These are phyloP conservation scores for Bettongia penicillata DNA, from an alignment of 2,113 vertebrate species.

Conservation along the genomic window DNA sequence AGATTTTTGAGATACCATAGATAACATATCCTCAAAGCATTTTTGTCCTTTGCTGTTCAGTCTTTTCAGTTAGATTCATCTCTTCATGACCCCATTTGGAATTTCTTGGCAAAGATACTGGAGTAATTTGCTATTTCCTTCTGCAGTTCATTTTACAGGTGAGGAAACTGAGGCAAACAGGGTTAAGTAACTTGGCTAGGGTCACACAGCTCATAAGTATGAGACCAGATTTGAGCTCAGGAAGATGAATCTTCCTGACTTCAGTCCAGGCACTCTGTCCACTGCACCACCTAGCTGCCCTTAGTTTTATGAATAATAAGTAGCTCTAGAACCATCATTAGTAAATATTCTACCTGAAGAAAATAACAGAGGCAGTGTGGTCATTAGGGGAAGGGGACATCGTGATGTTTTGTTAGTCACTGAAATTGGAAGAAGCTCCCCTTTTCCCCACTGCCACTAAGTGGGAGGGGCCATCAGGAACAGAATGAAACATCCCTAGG, in stretches of 20 bases:
- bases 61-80: not conserved
- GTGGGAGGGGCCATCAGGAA: not conserved
- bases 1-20: not conserved
- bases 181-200: not conserved
- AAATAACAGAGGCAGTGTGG: not conserved
- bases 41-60: not conserved
- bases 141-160: not conserved
- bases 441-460: not conserved
- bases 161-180: not conserved
- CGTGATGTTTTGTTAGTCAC: not conserved
- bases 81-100: not conserved
- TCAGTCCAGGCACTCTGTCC: not conserved
- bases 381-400: not conserved
- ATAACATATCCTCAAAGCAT: not conserved
- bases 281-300: not conserved
- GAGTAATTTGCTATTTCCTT: not conserved
- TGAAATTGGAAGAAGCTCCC: not conserved
- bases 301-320: not conserved
- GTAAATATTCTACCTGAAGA: not conserved
- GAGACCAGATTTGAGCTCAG: not conserved
- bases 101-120: not conserved
- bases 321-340: not conserved
- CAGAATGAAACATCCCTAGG: not conserved
- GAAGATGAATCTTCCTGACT: not conserved
- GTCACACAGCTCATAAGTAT: not conserved